These are phyloP conservation scores for Cryptus viduatorius DNA, from an alignment of 2,888 invertebrate species.

Conservation along the genomic window DNA sequence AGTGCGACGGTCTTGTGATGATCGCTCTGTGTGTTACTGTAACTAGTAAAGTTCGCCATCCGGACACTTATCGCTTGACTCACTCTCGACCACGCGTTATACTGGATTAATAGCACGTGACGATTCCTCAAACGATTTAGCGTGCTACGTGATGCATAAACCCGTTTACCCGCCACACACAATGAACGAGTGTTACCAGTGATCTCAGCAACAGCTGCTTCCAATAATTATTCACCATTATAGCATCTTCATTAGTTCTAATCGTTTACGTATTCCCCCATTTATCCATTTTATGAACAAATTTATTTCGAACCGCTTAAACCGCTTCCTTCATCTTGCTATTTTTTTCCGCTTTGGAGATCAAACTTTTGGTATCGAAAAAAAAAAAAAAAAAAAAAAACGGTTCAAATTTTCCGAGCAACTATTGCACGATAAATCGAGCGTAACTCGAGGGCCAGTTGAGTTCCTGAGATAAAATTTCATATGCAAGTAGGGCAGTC, in stretches of 20 bases:
- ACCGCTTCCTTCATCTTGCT: too few species aligned
- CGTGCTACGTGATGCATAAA: slow-evolving; percentile 7
- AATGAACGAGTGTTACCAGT: background rate
- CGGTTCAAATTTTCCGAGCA: too few species aligned
- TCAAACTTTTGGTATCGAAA: background rate
- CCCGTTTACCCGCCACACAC: background rate
- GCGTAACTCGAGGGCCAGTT: too few species aligned
- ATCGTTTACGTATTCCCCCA: background rate
- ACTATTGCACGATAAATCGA: too few species aligned
- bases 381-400: background rate
- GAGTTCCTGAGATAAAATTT: too few species aligned
- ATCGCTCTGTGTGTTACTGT: background rate
- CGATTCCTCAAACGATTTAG: slow-evolving; percentile 37
- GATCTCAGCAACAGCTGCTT: background rate
- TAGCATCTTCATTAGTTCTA: background rate
- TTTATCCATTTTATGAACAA: background rate
- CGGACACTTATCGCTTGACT: slow-evolving; percentile 27
- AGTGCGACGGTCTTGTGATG: background rate
- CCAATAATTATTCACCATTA: background rate
- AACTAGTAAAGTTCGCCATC: background rate
- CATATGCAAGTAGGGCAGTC: too few species aligned
- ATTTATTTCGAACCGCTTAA: background rate
- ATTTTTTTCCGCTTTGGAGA: background rate
- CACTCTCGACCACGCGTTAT: slow-evolving; percentile 13
- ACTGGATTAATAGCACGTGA: slow-evolving; percentile 36